Evolutionary conservation across 2,797 vertebrate genomes (phyloP).

Genomic region (Sebastiscus albofasciatus): DNA sequence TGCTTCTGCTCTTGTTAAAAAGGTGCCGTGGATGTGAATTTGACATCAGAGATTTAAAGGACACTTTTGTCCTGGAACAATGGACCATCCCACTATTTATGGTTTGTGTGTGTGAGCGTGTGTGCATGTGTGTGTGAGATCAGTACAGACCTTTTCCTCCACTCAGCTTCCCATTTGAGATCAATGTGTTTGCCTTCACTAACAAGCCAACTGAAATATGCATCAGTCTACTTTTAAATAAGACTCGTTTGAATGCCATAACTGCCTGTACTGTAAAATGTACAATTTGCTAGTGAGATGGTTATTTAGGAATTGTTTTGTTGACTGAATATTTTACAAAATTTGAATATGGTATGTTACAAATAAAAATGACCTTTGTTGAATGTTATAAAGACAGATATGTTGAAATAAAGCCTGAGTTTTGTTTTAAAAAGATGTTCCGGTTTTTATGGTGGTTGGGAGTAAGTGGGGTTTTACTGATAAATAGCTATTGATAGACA

Average conservation of each 20-base stretch:
- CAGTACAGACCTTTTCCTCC: conserved; percentile 5
- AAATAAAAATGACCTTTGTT: conserved; percentile 19
- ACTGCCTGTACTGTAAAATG: conserved; percentile 53
- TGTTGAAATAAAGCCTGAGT: conserved; percentile 59
- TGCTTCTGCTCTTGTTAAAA: background rate
- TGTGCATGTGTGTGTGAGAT: background rate
- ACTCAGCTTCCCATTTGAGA: conserved; percentile 1
- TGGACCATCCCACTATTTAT: conserved; percentile 48
- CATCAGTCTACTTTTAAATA: conserved; percentile 15
- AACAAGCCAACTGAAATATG: conserved; percentile 57
- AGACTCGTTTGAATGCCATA: conserved; percentile 54
- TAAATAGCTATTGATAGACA: background rate
- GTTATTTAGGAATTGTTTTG: conserved; percentile 41
- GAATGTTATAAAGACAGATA: conserved; percentile 20
- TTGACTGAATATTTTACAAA: conserved; percentile 25
- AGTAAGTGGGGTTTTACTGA: background rate
- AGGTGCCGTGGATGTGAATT: conserved; percentile 16
- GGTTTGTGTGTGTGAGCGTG: background rate
- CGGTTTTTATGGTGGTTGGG: background rate
- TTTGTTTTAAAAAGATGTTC: conserved; percentile 18
- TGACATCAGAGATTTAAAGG: conserved; percentile 17
- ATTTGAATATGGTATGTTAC: conserved; percentile 26
- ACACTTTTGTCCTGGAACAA: background rate
- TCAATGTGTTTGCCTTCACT: conserved; percentile 39
- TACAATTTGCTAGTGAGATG: conserved; percentile 37